These are phyloP conservation scores for Gonatopus flavifemur DNA, from an alignment of 1,140 invertebrate species.

Conservation along the genomic window DNA sequence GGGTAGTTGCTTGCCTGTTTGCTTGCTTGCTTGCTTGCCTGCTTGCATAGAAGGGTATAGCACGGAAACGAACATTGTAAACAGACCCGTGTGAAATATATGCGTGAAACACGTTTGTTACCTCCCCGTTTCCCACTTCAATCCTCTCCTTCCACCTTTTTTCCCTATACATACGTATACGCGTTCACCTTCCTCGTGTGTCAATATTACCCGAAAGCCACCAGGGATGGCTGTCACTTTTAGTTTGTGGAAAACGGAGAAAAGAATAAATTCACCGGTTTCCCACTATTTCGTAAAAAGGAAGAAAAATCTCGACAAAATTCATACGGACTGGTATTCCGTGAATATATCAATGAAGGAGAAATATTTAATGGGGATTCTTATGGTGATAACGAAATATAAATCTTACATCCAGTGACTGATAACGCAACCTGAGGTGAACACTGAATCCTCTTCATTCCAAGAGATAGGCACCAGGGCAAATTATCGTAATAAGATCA, in stretches of 20 bases:
- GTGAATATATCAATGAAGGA: too few species aligned
- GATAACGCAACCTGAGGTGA: too few species aligned
- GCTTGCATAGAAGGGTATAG: too few species aligned
- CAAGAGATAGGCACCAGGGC: too few species aligned
- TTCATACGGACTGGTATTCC: too few species aligned
- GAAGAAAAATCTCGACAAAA: background rate
- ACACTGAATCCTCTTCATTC: too few species aligned
- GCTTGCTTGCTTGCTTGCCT: too few species aligned
- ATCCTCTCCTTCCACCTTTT: conserved; percentile 4
- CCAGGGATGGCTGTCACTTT: conserved; percentile 7
- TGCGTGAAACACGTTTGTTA: conserved; percentile 15
- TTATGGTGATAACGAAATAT: too few species aligned
- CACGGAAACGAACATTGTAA: conserved; percentile 18
- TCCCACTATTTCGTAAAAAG: background rate
- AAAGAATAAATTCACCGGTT: conserved; percentile 15
- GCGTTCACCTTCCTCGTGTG: background rate
- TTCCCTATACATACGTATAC: conserved; percentile 7
- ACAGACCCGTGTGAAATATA: conserved; percentile 16
- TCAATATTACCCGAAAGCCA: conserved; percentile 18
- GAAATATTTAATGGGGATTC: too few species aligned
- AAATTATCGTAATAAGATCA: too few species aligned
- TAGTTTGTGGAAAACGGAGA: conserved; percentile 7
- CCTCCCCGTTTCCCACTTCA: conserved; percentile 16
- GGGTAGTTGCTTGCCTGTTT: too few species aligned
- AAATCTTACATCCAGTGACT: too few species aligned